These are phyloP conservation scores for Latrodectus hesperus DNA, from an alignment of 2,888 invertebrate genomes.

Conservation along the genomic window DNA sequence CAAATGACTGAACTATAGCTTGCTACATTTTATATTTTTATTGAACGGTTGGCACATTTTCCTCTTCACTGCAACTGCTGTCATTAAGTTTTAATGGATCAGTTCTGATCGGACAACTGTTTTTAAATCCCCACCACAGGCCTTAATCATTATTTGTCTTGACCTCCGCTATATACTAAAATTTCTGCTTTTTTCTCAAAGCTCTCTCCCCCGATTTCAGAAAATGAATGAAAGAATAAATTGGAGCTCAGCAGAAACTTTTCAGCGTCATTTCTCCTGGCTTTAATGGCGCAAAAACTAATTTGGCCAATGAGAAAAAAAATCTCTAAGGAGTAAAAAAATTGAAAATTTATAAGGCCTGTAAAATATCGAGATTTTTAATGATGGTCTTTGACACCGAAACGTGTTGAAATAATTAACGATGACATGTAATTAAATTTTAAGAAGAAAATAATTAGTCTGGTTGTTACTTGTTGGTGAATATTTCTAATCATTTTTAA, in stretches of 20 bases:
- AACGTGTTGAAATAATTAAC: constrained; percentile 61
- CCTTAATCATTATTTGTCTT: constrained; percentile 69
- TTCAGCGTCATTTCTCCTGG: constrained; percentile 64
- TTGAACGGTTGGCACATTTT: constrained; percentile 48
- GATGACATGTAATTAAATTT: constrained; percentile 25
- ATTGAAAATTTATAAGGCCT: constrained; percentile 53
- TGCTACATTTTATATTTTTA: constrained; percentile 21
- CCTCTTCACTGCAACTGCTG: constrained; percentile 35
- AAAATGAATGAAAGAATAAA: constrained; percentile 68
- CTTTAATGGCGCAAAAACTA: constrained; percentile 69
- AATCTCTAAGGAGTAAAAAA: constrained; percentile 31
- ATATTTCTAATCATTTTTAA: no score
- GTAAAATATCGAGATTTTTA: constrained; percentile 51
- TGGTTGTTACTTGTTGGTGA: not conserved
- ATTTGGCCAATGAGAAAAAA: constrained; percentile 65
- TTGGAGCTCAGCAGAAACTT: constrained; percentile 68
- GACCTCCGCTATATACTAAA: constrained; percentile 51
- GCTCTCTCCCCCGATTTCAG: constrained; percentile 30
- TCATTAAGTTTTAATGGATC: constrained; percentile 68
- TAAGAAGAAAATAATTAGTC: constrained; percentile 49
- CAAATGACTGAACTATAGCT: constrained; percentile 51
- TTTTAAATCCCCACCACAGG: constrained; percentile 53
- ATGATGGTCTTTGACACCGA: constrained; percentile 45
- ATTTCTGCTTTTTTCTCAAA: constrained; percentile 36
- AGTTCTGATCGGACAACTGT: constrained; percentile 60